Evolutionary conservation across 2,113 vertebrate species (phyloP).

Genomic region (Notarius lentiginosus): DNA sequence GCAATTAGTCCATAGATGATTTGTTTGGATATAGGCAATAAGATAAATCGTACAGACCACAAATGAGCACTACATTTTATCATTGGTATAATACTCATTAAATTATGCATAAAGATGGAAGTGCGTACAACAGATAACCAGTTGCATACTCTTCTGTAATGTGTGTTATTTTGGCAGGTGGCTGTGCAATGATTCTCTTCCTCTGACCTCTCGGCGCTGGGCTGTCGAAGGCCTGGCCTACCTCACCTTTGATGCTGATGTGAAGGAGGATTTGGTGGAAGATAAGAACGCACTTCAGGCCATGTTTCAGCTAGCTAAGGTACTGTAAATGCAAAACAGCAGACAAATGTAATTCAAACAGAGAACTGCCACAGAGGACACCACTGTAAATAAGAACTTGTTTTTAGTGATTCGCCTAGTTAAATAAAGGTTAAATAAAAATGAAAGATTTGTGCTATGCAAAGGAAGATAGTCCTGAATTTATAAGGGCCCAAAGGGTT

Average conservation of each 20-base stretch:
- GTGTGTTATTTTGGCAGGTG: constrained; percentile 73
- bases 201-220: constrained; percentile 85
- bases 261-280: constrained; percentile 93
- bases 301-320: constrained; percentile 91
- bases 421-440: too few species aligned
- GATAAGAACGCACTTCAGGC: constrained; percentile 86
- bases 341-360: background rate
- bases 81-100: background rate
- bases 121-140: background rate
- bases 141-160: constrained; percentile 1
- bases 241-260: constrained; percentile 94
- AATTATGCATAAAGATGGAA: background rate
- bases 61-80: background rate
- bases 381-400: too few species aligned
- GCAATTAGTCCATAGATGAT: background rate
- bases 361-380: too few species aligned
- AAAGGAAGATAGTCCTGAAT: background rate
- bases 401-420: too few species aligned
- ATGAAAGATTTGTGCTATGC: background rate
- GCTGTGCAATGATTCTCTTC: constrained; percentile 88
- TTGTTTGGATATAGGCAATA: background rate
- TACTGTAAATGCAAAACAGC: constrained; percentile 48
- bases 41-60: background rate
- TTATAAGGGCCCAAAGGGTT: background rate
- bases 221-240: constrained; percentile 96